phyloP scores from a whole-genome alignment of 2,113 vertebrate species.

The Cromileptes altivelis region DNA sequence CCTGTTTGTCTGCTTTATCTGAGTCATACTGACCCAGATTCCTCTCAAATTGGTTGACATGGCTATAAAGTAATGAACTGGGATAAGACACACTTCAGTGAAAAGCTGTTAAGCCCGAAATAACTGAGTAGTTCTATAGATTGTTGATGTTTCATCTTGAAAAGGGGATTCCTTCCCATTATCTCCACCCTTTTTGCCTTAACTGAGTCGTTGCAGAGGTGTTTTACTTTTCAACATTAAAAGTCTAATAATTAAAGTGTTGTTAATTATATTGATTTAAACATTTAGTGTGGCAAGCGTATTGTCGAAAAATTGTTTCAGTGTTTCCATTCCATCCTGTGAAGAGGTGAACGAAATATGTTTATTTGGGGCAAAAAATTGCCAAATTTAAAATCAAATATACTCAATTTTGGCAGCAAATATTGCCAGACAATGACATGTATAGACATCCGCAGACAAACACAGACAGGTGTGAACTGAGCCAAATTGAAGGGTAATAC shows the following conservation, averaged over 20 bases:
- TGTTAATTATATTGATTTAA: not conserved
- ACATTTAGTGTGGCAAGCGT: not conserved
- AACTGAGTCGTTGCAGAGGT: not conserved
- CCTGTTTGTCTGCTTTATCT: constrained; percentile 6
- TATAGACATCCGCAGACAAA: constrained; percentile 37
- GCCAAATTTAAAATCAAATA: not conserved
- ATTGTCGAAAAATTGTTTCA: not conserved
- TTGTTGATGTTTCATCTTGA: constrained; percentile 15
- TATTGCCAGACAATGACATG: constrained; percentile 18
- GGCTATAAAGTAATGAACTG: constrained; percentile 38
- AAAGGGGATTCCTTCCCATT: not conserved
- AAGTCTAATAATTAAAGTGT: not conserved
- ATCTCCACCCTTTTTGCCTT: not conserved
- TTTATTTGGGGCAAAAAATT: not conserved
- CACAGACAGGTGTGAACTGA: constrained; percentile 60
- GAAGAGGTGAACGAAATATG: not conserved
- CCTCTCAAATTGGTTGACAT: constrained; percentile 32
- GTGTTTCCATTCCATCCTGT: not conserved
- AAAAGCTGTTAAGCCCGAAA: constrained; percentile 23
- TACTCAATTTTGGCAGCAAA: not conserved
- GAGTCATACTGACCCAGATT: constrained; percentile 4
- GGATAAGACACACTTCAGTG: not conserved
- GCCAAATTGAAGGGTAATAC: constrained; percentile 71
- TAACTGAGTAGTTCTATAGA: not conserved
- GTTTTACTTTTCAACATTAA: not conserved